Conservation (phyloP, 1,140 invertebrate genomes). For the Radopholus similis region DNA sequence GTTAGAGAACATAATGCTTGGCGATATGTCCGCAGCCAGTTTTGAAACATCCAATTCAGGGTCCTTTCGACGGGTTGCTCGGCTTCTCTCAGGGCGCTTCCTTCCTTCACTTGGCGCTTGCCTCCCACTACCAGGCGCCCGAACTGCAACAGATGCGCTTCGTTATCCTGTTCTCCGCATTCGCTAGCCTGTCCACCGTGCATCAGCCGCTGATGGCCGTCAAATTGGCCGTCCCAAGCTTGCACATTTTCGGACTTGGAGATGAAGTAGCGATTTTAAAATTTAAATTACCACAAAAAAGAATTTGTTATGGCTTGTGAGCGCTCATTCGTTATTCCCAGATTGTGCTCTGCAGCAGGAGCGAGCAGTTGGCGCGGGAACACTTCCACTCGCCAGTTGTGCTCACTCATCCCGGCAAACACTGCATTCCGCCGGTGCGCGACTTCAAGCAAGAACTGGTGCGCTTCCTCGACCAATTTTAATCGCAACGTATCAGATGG, state of each 20-base stretch:
- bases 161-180: slow-evolving; percentile 17
- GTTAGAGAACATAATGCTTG: no score
- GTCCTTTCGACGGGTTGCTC: background rate
- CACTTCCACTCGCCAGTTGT: background rate
- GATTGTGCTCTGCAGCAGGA: slow-evolving; percentile 6
- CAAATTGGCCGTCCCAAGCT: slow-evolving; percentile 15
- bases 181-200: slow-evolving; percentile 21
- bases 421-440: slow-evolving; percentile 14
- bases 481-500: no score
- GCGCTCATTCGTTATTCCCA: no score
- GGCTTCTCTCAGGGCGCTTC: background rate
- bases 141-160: slow-evolving; percentile 1
- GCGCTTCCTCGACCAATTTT: slow-evolving; percentile 3
- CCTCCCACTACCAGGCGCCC: slow-evolving; percentile 1
- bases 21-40: no score
- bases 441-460: slow-evolving; percentile 1
- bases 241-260: slow-evolving; percentile 18
- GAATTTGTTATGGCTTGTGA: background rate
- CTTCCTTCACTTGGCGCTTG: background rate
- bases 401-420: slow-evolving; percentile 10
- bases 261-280: slow-evolving; percentile 12
- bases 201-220: slow-evolving; percentile 3
- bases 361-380: slow-evolving; percentile 8
- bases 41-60: no score
- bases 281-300: background rate